Evolutionary conservation across 2,888 invertebrate genomes (phyloP).

Genomic region (Archaeoteleia sp.): DNA sequence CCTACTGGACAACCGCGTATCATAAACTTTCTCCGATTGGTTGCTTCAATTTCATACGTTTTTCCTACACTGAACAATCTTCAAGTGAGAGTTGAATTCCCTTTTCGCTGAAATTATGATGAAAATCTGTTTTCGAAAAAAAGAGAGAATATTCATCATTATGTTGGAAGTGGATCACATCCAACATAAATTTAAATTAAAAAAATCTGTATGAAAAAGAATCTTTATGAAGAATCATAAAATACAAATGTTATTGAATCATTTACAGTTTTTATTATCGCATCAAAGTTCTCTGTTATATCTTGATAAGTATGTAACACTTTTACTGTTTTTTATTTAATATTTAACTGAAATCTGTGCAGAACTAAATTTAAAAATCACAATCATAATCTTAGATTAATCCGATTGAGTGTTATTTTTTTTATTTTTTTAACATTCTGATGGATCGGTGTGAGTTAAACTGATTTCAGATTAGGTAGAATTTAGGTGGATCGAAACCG

Average conservation of each 20-base stretch:
- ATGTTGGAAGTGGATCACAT: no score
- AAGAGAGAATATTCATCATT: constrained; percentile 11
- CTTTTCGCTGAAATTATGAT: constrained; percentile 37
- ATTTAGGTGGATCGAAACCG: constrained; percentile 16
- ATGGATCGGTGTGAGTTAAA: constrained; percentile 15
- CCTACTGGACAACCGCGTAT: constrained; percentile 25
- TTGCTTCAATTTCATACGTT: constrained; percentile 37
- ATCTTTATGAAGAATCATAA: no score
- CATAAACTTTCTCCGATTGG: constrained; percentile 50
- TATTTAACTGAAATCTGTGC: no score
- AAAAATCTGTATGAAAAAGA: constrained; percentile 14
- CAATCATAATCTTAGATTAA: no score
- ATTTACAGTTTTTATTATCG: no score
- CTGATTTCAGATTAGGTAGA: constrained; percentile 14
- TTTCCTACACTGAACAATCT: constrained; percentile 36
- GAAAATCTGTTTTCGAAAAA: constrained; percentile 21
- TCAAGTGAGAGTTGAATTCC: constrained; percentile 46
- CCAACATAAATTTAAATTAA: no score
- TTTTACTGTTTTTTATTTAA: no score
- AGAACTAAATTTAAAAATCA: no score
- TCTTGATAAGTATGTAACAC: no score
- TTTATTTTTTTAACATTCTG: constrained; percentile 5
- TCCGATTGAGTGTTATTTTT: no score
- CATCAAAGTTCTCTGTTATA: no score
- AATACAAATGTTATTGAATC: no score